Evolutionary conservation across 2,113 vertebrate species (phyloP), one percentile per base, ranked within the genome.

Genomic region (Archocentrus centrarchus): DNA sequence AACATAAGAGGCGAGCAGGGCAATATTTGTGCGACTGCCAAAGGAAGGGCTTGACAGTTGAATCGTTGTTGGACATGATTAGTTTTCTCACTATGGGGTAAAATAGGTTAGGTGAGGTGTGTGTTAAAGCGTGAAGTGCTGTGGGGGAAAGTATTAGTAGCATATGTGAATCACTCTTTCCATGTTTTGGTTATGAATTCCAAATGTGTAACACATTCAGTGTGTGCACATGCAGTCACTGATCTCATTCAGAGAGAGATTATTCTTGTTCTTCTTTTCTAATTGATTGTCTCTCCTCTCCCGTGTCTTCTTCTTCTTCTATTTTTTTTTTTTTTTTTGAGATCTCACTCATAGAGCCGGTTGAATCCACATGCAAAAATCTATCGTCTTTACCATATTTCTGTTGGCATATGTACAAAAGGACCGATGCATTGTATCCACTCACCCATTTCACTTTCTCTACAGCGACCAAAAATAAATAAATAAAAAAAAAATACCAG

Each of bases 51-150:
- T 59, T 83, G 63, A 86, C 73, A 50, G 77, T 73, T 77, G 86
- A 87, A 87, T 82, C 81, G 75, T 82, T 79, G 77, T 81, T 68
- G 79, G 81, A 82, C 59, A 80, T 82, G 73, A 90, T 86, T 83
- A 64, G 68, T 87, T 91, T 87, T 85, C 79, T 30, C 47, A 77
- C 53, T 59, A 83, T 10, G 55, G 79, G 61, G 59, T 80, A 63
- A 88, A 89, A 86, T 22, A 75, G 63, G 59, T 82, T 81, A 63
- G 47, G 68, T 55, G 68, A 35, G 68, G 27, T 73, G 63, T 68
- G 59, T 84, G 70, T 77, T 68, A 87, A 82, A 86, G 63, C 32
- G 3, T 77, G 70, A 59, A 70, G 39, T 59, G 77, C 75, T 91
- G 68, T 81, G 68, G 58, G 66, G 64, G 30, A 83, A 79, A n/a